These are phyloP conservation scores for Mesembrinibis cayennensis DNA, from an alignment of 2,113 vertebrate genomes.

Conservation along the genomic window DNA sequence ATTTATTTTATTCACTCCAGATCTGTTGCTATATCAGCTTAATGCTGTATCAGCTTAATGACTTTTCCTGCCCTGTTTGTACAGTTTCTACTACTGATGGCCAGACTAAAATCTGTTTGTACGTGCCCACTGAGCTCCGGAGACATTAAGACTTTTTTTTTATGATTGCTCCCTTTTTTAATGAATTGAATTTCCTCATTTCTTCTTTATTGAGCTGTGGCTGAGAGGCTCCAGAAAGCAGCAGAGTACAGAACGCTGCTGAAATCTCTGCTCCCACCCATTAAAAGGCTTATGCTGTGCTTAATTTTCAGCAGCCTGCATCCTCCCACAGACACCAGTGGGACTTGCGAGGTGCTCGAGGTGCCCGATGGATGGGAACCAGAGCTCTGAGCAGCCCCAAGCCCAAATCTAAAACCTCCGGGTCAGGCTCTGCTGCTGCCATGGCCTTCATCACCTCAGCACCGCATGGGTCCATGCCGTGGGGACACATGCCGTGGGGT, in stretches of 20 bases:
- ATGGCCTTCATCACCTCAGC: not conserved
- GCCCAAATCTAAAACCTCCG: not conserved
- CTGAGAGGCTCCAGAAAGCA: not conserved
- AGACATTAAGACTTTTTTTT: not conserved
- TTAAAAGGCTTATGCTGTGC: not conserved
- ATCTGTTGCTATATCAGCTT: not conserved
- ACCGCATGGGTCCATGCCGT: fast-evolving
- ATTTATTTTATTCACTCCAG: not conserved
- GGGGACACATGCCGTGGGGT: not conserved
- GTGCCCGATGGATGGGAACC: not conserved
- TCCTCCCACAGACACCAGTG: not conserved
- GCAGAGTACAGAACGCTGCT: not conserved
- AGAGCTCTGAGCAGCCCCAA: not conserved
- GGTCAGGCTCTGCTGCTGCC: not conserved
- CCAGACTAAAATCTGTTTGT: not conserved
- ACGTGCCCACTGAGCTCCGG: not conserved
- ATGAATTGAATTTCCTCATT: not conserved
- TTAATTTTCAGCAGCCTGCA: not conserved
- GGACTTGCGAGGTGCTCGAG: not conserved
- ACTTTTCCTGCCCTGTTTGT: fast-evolving
- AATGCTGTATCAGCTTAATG: not conserved
- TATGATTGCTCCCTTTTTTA: not conserved
- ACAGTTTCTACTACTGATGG: not conserved
- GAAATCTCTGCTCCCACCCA: not conserved
- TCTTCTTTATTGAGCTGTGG: not conserved